Base-by-base conservation (phyloP, 2,888 invertebrate genomes). In the Sthenelais limicola region DNA sequence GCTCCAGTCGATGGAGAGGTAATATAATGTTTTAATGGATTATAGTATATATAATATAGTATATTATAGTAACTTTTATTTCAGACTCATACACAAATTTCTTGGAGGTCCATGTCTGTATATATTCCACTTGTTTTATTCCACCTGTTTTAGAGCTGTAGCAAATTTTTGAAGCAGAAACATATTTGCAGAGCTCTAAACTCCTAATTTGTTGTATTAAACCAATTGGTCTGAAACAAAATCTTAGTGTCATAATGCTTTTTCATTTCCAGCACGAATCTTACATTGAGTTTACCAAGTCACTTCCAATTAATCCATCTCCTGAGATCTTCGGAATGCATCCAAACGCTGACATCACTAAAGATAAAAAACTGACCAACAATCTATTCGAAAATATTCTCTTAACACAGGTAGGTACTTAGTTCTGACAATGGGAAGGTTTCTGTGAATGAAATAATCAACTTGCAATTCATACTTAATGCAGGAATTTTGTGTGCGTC, bases 241-340 rank as follows among this genome's bases (percentile, higher is more conserved):
- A n/a, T n/a, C n/a, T n/a, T n/a, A n/a, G n/a, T n/a, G n/a, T n/a
- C n/a, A n/a, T n/a, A n/a, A n/a, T n/a, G n/a, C 30, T 52, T 3
- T 69, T 54, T 52, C 33, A 15, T 26, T 32, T 38, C 28, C 75
- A 89, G 88, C 87, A 88, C 77, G 88, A 89, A 7, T 80, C 80
- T 26, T 89, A 88, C 78, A 78, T 88, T 0, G 86, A 87, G 71
- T 88, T 88, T 80, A 87, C 86, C 47, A 82, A 83, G 67, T 78
- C 74, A n/a, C 80, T 89, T 48, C 89, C 89, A 9, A 78, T 86
- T 58, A 85, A 86, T 74, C 86, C 87, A 1, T 83, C 85, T 26
- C 89, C 89, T 3, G 87, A 87, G 72, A 84, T 89, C 51, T 88
- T 89, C 77, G 89, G 89, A 35, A 86, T 89, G 87, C 84, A 89